Conservation (phyloP, 1,140 invertebrate species). For the Saxidomus purpurata region DNA sequence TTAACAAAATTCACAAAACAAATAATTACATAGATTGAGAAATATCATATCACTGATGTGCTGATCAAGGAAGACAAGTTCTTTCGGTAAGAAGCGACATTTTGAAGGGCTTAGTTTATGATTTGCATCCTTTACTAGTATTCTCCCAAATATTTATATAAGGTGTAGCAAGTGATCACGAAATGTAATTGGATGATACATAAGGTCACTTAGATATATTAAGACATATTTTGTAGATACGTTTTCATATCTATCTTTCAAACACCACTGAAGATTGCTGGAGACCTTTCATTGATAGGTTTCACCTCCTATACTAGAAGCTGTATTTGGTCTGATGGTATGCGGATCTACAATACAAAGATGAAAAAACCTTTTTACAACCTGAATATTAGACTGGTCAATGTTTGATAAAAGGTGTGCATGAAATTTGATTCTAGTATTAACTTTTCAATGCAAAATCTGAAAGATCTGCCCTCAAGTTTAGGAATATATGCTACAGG, state of each 20-base stretch:
- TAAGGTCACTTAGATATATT: slow-evolving; percentile 48
- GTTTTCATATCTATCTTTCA: slow-evolving; percentile 27
- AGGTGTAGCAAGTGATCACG: background rate
- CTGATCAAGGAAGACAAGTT: slow-evolving; percentile 22
- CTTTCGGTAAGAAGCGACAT: slow-evolving; percentile 40
- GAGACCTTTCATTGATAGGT: slow-evolving; percentile 22
- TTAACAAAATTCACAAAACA: too few species aligned
- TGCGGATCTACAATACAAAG: background rate
- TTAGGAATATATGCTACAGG: slow-evolving; percentile 5
- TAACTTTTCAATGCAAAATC: slow-evolving; percentile 41
- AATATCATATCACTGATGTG: too few species aligned
- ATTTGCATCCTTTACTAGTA: background rate
- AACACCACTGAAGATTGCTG: slow-evolving; percentile 16
- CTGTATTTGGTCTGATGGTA: slow-evolving; percentile 39
- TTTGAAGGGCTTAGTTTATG: slow-evolving; percentile 44
- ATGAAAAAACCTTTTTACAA: slow-evolving; percentile 33
- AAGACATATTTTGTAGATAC: slow-evolving; percentile 28
- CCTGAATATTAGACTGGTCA: background rate
- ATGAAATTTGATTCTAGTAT: slow-evolving; percentile 16
- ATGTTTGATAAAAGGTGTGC: slow-evolving; percentile 28
- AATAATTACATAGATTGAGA: too few species aligned
- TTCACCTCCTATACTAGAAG: slow-evolving; percentile 22
- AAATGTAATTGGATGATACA: background rate
- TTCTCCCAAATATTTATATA: background rate
- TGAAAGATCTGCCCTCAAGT: background rate